Percentiles rank a stretch among this genome's conserved stretches.
These are phyloP conservation scores for Spinibarbus caldwelli DNA, from an alignment of 2,797 vertebrate genomes.

Conservation along the genomic window DNA sequence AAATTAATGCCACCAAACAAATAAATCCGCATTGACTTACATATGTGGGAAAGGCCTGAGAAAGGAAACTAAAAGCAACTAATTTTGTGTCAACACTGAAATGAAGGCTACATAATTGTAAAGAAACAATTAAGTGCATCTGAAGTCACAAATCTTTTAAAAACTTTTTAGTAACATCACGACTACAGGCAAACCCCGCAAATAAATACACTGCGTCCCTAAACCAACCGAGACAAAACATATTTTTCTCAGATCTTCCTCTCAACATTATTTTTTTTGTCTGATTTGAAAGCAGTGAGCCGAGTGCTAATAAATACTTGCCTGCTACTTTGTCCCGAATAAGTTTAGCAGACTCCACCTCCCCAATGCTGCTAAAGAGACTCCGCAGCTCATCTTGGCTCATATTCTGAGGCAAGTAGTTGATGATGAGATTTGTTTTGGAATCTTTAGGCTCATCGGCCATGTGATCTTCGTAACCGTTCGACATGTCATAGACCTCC, in stretches of 20 bases:
- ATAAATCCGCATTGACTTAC: constrained; percentile 48
- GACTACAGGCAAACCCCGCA: background rate
- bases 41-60: constrained; percentile 5
- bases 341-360: constrained; percentile 97
- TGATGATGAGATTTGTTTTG: constrained; percentile 97
- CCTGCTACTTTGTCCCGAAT: constrained; percentile 99
- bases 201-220: background rate
- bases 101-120: constrained; percentile 12
- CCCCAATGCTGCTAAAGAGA: constrained; percentile 97
- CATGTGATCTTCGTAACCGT: constrained; percentile 99
- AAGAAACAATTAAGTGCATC: constrained; percentile 4
- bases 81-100: background rate
- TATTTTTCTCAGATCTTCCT: background rate
- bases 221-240: constrained; percentile 4
- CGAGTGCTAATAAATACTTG: constrained; percentile 66
- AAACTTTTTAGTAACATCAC: background rate
- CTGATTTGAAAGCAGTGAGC: background rate
- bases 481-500: constrained; percentile 93
- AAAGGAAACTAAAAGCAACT: background rate
- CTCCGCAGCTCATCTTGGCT: constrained; percentile 96
- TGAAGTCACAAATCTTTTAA: background rate
- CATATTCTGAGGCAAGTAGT: constrained; percentile 99
- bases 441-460: constrained; percentile 93
- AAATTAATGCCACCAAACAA: constrained; percentile 66
- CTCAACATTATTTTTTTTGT: background rate